Conservation (phyloP, 1,140 invertebrate genomes). For the Asobara japonica region DNA sequence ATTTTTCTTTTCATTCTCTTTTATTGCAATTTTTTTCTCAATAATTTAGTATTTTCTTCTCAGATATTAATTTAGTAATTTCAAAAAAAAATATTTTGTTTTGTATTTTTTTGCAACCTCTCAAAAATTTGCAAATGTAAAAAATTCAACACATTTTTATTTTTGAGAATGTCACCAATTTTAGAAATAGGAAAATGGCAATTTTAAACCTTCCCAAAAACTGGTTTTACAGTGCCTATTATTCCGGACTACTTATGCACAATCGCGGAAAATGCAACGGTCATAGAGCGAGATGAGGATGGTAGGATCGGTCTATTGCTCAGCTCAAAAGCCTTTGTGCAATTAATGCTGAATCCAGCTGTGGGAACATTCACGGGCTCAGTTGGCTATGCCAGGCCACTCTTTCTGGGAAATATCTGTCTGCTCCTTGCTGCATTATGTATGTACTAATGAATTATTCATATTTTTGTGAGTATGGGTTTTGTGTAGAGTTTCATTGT, state of each 20-base stretch:
- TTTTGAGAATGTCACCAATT: too few species aligned
- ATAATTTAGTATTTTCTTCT: neutral
- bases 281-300: slow-evolving; percentile 71
- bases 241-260: slow-evolving; percentile 83
- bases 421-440: slow-evolving; percentile 83
- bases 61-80: neutral
- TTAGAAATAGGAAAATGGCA: too few species aligned
- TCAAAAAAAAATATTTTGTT: slow-evolving; percentile 16
- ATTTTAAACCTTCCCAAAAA: too few species aligned
- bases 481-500: slow-evolving; percentile 10
- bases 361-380: slow-evolving; percentile 77
- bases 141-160: too few species aligned
- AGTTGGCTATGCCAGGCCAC: slow-evolving; percentile 82
- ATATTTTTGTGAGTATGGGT: neutral
- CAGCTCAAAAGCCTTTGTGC: slow-evolving; percentile 87
- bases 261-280: slow-evolving; percentile 65
- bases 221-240: slow-evolving; percentile 79
- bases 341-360: slow-evolving; percentile 85
- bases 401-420: slow-evolving; percentile 84
- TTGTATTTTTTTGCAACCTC: slow-evolving; percentile 4
- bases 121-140: too few species aligned
- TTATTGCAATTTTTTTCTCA: neutral
- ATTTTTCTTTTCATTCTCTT: too few species aligned
- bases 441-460: slow-evolving; percentile 66
- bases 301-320: slow-evolving; percentile 82